phyloP scores from a whole-genome alignment of 1,140 invertebrate genomes.

The Caenorhabditis elegans region DNA sequence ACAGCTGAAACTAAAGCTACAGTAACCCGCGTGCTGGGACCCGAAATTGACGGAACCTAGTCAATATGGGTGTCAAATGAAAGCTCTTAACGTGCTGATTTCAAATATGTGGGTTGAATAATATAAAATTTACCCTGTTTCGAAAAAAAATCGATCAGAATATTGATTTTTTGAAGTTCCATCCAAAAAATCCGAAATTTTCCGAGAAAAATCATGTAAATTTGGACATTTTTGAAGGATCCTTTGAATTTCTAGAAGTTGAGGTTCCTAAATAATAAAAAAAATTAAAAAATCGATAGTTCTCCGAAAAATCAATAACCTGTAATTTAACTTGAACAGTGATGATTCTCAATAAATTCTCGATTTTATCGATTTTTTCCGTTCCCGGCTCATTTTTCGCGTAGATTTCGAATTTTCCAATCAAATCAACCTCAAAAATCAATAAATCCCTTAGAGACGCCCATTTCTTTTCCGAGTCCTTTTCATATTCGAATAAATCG shows the following conservation, averaged over 20 bases:
- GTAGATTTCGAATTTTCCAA: background rate
- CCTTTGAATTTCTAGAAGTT: background rate
- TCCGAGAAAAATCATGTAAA: background rate
- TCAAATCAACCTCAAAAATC: background rate
- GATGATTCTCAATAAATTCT: background rate
- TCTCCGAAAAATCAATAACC: background rate
- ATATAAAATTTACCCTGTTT: too few species aligned
- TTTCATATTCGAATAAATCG: conserved; percentile 14
- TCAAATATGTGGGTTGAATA: background rate
- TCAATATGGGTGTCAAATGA: background rate
- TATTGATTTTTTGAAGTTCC: too few species aligned
- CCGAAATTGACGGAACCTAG: background rate
- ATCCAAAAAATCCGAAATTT: background rate
- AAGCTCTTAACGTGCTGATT: background rate
- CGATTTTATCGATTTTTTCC: background rate
- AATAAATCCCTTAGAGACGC: background rate
- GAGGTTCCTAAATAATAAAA: background rate
- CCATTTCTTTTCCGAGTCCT: background rate
- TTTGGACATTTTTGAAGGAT: background rate
- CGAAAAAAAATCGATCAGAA: too few species aligned
- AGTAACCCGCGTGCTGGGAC: too few species aligned
- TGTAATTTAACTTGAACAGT: background rate
- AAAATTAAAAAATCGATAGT: background rate
- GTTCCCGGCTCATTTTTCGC: too few species aligned
- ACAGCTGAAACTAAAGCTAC: too few species aligned